These are phyloP conservation scores for Epinephelus fuscoguttatus DNA, from an alignment of 2,113 vertebrate genomes.

Conservation along the genomic window DNA sequence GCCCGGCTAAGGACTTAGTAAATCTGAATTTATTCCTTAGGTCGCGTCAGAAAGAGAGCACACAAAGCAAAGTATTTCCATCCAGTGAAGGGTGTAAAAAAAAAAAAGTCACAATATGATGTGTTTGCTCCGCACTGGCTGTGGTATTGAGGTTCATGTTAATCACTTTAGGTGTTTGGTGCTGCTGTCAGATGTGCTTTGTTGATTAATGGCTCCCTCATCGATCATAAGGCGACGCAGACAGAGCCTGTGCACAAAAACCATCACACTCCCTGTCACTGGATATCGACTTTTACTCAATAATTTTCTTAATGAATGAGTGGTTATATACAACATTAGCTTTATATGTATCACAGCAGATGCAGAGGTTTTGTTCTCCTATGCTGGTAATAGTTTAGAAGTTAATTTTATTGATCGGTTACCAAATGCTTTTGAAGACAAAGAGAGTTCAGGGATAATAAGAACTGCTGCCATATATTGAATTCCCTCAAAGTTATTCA, in stretches of 20 bases:
- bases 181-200: slow-evolving; percentile 66
- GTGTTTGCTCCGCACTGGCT: slow-evolving; percentile 10
- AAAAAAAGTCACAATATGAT: background rate
- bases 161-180: slow-evolving; percentile 60
- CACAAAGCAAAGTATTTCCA: slow-evolving; percentile 3
- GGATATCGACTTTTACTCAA: slow-evolving; percentile 68
- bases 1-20: background rate
- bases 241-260: slow-evolving; percentile 50
- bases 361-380: slow-evolving; percentile 4
- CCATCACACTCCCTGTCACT: slow-evolving; percentile 55
- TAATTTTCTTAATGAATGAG: slow-evolving; percentile 68
- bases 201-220: slow-evolving; percentile 78
- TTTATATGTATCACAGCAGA: slow-evolving; percentile 20
- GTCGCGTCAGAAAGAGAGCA: background rate
- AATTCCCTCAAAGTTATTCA: background rate
- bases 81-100: background rate
- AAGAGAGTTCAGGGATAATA: background rate
- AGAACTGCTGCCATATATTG: slow-evolving; percentile 13
- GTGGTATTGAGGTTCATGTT: slow-evolving; percentile 61
- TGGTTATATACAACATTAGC: slow-evolving; percentile 55
- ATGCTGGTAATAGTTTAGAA: slow-evolving; percentile 32
- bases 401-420: slow-evolving; percentile 51
- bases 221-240: slow-evolving; percentile 62
- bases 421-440: slow-evolving; percentile 11
- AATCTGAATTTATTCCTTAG: slow-evolving; percentile 5